Evolutionary conservation across 1,140 invertebrate species (phyloP).

Genomic region (Rhagoletis zephyria): DNA sequence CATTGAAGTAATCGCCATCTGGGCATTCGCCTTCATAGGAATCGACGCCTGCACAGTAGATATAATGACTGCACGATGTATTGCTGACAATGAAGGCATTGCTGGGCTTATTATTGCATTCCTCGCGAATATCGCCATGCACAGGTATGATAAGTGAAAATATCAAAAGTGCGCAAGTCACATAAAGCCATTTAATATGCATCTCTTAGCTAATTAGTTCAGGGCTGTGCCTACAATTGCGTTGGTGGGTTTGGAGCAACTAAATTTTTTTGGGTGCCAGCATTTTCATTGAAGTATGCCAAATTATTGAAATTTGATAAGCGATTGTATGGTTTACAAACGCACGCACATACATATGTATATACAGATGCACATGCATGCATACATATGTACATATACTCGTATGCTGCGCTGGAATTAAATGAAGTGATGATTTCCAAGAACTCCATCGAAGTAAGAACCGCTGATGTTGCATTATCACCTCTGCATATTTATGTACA

Average conservation of each 20-base stretch:
- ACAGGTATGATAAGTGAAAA: not conserved
- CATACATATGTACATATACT: not conserved
- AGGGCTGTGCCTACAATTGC: not conserved
- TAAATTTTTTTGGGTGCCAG: not conserved
- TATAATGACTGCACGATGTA: conserved; percentile 64
- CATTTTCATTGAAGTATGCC: not conserved
- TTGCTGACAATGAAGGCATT: conserved; percentile 61
- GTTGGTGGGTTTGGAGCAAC: not conserved
- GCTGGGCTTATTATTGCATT: conserved; percentile 58
- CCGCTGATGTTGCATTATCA: too few relatives aligned
- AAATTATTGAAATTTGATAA: not conserved
- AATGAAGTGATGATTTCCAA: too few relatives aligned
- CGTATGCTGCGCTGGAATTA: too few relatives aligned
- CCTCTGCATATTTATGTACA: too few relatives aligned
- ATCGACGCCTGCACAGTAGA: conserved; percentile 65
- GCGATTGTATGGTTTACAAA: not conserved
- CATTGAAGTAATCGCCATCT: conserved; percentile 64
- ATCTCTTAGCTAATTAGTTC: not conserved
- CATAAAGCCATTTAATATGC: not conserved
- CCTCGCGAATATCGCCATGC: conserved; percentile 61
- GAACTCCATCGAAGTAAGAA: too few relatives aligned
- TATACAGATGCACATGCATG: too few relatives aligned
- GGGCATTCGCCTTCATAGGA: conserved; percentile 67
- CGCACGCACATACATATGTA: not conserved
- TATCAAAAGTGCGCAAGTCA: not conserved